These are phyloP conservation scores for Lethenteron camtschaticum DNA, from an alignment of 2,113 vertebrate genomes.

Conservation along the genomic window DNA sequence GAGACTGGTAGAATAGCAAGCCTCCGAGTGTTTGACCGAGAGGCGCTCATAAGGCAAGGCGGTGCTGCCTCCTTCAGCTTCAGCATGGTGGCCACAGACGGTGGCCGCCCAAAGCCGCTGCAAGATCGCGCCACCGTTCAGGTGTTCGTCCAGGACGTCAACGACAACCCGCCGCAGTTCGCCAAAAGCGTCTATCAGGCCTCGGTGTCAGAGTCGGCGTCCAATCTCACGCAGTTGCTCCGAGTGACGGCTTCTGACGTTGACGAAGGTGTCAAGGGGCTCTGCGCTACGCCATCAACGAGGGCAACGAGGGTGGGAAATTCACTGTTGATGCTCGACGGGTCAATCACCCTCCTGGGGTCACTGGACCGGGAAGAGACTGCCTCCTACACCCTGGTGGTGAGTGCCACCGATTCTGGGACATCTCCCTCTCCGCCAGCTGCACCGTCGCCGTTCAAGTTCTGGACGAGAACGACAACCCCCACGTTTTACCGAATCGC, in stretches of 20 bases:
- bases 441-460: conserved; percentile 61
- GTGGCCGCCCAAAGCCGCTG: conserved; percentile 75
- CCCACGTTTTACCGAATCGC: conserved; percentile 62
- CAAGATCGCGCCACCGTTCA: conserved; percentile 84
- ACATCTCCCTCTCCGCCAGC: conserved; percentile 33
- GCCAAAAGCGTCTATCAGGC: conserved; percentile 85
- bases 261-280: conserved; percentile 71
- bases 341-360: conserved; percentile 77
- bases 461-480: conserved; percentile 86
- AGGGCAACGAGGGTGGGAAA: conserved; percentile 66
- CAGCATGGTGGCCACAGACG: conserved; percentile 51
- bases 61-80: conserved; percentile 70
- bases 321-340: conserved; percentile 49
- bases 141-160: conserved; percentile 75
- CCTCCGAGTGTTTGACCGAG: conserved; percentile 60
- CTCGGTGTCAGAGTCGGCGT: conserved; percentile 62
- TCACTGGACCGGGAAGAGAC: conserved; percentile 71
- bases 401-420: conserved; percentile 63
- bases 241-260: conserved; percentile 79
- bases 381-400: conserved; percentile 50
- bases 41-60: conserved; percentile 59
- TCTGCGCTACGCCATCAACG: conserved; percentile 45
- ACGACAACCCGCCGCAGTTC: conserved; percentile 83
- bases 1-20: conserved; percentile 56
- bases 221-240: conserved; percentile 61